These are phyloP conservation scores for Promerops cafer DNA, from an alignment of 2,113 vertebrate genomes.

Conservation along the genomic window DNA sequence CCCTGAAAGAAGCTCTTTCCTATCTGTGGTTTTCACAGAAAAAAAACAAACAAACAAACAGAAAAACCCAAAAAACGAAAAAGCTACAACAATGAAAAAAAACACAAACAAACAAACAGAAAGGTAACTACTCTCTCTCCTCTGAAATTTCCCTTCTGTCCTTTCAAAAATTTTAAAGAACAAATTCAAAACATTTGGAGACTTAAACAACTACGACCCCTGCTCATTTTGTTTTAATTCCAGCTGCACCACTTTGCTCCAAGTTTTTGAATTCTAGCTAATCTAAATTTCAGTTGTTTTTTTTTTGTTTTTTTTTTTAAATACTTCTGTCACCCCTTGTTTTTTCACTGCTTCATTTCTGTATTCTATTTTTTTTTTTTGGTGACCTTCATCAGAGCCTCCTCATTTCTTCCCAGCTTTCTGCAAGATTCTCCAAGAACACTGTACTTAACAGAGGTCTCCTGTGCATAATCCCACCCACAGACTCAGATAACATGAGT, in stretches of 20 bases:
- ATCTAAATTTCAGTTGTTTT: not conserved
- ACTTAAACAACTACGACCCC: not conserved
- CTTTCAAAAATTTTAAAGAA: not conserved
- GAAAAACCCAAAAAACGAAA: too few relatives aligned
- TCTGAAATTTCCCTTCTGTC: not conserved
- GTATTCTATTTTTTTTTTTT: not conserved
- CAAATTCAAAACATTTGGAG: not conserved
- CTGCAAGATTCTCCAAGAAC: not conserved
- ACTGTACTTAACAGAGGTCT: not conserved
- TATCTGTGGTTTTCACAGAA: not conserved
- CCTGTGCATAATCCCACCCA: not conserved
- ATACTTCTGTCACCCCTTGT: fast-evolving
- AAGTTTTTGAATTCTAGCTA: not conserved
- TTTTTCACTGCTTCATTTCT: not conserved
- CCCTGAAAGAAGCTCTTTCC: not conserved
- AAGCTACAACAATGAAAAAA: too few relatives aligned
- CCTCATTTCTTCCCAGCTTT: not conserved
- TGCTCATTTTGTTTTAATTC: not conserved
- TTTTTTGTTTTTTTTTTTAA: too few relatives aligned
- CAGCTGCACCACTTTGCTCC: not conserved
- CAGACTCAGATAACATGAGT: not conserved
- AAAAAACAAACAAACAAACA: not conserved
- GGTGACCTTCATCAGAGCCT: not conserved
- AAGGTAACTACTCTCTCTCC: not conserved
- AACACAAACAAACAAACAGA: not conserved